Percentiles rank a stretch among this genome's conserved stretches.
These are phyloP conservation scores for Netelia virgata DNA, from an alignment of 2,888 invertebrate genomes.

Conservation along the genomic window DNA sequence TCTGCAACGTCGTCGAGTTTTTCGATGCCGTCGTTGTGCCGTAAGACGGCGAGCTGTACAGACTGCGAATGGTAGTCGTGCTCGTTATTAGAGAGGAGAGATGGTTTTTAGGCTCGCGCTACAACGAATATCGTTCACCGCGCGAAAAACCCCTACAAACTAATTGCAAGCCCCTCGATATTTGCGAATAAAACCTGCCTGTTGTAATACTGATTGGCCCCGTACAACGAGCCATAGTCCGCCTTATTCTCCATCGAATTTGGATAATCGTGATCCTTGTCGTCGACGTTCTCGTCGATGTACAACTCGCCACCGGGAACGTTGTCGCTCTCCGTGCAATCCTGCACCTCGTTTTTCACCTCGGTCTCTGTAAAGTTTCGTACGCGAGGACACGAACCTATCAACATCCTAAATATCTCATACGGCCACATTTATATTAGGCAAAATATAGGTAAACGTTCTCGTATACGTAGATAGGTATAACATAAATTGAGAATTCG, in stretches of 20 bases:
- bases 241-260: conserved; percentile 83
- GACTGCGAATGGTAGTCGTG: conserved; percentile 69
- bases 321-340: conserved; percentile 82
- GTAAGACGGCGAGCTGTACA: conserved; percentile 82
- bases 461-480: no score
- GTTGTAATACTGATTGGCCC: conserved; percentile 82
- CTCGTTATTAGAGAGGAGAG: no score
- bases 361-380: conserved; percentile 78
- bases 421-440: no score
- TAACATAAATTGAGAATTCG: no score
- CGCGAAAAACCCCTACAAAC: no score
- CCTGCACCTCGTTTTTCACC: conserved; percentile 84
- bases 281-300: conserved; percentile 83
- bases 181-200: conserved; percentile 71
- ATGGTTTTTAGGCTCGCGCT: no score
- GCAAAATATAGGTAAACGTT: no score
- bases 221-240: conserved; percentile 82
- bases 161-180: no score
- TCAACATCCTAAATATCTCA: neutral
- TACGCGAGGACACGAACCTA: neutral
- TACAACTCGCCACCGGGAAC: conserved; percentile 82
- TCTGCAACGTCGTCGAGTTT: conserved; percentile 80
- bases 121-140: no score
- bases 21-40: conserved; percentile 80
- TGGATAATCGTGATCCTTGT: conserved; percentile 83